Conservation (phyloP, 2,113 vertebrate genomes). For the Lepidothrix coronata region DNA sequence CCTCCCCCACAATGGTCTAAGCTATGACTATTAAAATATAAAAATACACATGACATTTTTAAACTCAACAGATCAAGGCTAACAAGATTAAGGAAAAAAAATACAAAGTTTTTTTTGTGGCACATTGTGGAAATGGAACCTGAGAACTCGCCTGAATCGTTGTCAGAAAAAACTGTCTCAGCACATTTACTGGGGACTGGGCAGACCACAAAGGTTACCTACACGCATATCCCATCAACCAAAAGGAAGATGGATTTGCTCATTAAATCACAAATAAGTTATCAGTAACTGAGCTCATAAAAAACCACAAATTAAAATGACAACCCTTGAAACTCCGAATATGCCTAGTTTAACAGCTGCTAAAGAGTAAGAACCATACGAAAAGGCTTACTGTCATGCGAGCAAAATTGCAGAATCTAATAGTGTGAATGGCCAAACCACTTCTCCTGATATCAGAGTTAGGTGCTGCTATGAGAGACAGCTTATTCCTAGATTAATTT, state of each 20-base stretch:
- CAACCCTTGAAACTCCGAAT: slow-evolving; percentile 23
- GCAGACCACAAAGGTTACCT: neutral
- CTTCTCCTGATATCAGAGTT: neutral
- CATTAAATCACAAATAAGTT: slow-evolving; percentile 10
- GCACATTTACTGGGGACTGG: neutral
- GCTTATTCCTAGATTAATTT: slow-evolving; percentile 50
- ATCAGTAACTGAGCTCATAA: slow-evolving; percentile 20
- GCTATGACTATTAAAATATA: neutral
- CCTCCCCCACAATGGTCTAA: neutral
- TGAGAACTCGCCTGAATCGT: neutral
- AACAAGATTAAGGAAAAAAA: neutral
- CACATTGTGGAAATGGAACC: neutral
- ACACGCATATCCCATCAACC: neutral
- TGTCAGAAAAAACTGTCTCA: neutral
- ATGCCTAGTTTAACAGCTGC: slow-evolving; percentile 2
- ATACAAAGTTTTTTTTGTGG: neutral
- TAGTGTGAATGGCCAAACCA: neutral
- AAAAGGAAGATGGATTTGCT: neutral
- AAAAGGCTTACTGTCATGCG: slow-evolving; percentile 10
- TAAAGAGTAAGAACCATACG: neutral
- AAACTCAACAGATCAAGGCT: neutral
- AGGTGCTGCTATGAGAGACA: slow-evolving; percentile 4
- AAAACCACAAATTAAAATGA: slow-evolving; percentile 13
- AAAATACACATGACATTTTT: neutral
- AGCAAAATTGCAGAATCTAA: slow-evolving; percentile 15